phyloP scores from a whole-genome alignment of 2,113 vertebrate species.

The Oryzias curvinotus region DNA sequence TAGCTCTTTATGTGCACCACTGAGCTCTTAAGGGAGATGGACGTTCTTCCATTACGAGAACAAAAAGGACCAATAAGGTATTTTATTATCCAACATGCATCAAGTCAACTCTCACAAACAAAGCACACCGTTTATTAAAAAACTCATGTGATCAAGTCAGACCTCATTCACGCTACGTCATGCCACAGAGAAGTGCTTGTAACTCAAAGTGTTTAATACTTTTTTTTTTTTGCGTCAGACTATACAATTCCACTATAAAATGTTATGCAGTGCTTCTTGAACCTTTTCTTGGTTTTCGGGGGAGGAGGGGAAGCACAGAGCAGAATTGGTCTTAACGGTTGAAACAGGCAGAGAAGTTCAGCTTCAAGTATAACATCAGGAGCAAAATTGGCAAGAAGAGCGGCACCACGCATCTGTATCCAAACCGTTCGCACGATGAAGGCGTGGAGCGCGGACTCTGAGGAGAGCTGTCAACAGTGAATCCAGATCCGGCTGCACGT shows the following conservation, averaged over 20 bases:
- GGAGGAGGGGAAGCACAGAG: background rate
- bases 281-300: background rate
- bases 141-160: constrained; percentile 19
- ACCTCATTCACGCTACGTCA: background rate
- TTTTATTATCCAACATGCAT: constrained; percentile 59
- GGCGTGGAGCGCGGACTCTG: too few relatives aligned
- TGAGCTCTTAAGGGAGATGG: background rate
- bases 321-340: constrained; percentile 7
- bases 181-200: constrained; percentile 13
- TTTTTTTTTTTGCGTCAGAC: constrained; percentile 14
- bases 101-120: constrained; percentile 43
- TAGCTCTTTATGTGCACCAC: too few relatives aligned
- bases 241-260: constrained; percentile 17
- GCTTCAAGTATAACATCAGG: constrained; percentile 64
- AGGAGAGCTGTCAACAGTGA: background rate
- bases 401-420: constrained; percentile 43
- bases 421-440: too few relatives aligned
- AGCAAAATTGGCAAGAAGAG: constrained; percentile 39
- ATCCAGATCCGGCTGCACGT: constrained; percentile 49
- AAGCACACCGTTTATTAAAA: constrained; percentile 9
- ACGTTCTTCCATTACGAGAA: background rate
- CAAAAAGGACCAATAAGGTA: constrained; percentile 10
- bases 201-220: constrained; percentile 20
- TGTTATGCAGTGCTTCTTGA: constrained; percentile 7
- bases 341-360: constrained; percentile 29